phyloP scores from a whole-genome alignment of 1,140 invertebrate species.

The Scylla paramamosain region DNA sequence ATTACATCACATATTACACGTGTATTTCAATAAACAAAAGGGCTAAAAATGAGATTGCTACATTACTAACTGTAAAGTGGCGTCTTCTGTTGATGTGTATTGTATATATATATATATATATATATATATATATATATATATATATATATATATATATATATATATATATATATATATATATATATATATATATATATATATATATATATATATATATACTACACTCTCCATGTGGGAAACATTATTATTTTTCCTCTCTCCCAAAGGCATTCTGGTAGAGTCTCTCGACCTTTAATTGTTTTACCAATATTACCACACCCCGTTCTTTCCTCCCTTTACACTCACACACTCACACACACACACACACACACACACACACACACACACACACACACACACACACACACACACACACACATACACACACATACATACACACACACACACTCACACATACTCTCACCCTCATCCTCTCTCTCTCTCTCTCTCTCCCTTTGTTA shows the following conservation, averaged over 20 bases:
- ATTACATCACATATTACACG: not conserved
- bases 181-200: not conserved
- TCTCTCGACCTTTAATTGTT: slow-evolving; percentile 15
- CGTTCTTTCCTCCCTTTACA: not conserved
- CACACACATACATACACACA: not conserved
- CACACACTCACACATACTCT: slow-evolving; percentile 15
- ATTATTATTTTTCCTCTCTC: slow-evolving; percentile 1
- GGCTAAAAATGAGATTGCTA: not conserved
- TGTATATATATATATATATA: not conserved
- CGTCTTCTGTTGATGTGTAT: not conserved
- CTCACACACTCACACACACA: not conserved
- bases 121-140: slow-evolving; percentile 26
- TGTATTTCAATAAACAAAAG: not conserved
- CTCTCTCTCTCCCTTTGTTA: not conserved
- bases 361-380: not conserved
- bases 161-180: too few species aligned
- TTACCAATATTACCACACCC: slow-evolving; percentile 1
- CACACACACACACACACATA: not conserved
- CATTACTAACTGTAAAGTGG: not conserved
- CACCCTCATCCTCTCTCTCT: slow-evolving; percentile 25
- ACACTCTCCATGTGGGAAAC: not conserved
- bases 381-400: slow-evolving; percentile 27
- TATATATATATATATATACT: not conserved
- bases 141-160: slow-evolving; percentile 1
- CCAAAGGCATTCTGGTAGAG: not conserved